These are phyloP conservation scores for Oncopeltus fasciatus DNA, from an alignment of 1,140 invertebrate species.

Conservation along the genomic window DNA sequence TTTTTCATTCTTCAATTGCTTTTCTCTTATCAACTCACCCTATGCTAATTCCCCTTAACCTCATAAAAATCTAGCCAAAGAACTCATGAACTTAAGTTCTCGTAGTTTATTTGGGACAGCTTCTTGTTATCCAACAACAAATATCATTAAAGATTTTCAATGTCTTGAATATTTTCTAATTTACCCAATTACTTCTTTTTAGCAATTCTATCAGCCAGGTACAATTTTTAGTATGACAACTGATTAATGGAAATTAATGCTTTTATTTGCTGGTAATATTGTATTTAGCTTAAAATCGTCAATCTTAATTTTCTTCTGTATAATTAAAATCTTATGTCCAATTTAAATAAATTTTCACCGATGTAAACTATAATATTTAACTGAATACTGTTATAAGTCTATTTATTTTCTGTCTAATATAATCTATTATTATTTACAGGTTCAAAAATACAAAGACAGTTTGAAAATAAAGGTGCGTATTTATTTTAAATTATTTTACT, in stretches of 20 bases:
- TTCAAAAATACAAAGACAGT: constrained; percentile 69
- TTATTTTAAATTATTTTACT: background rate
- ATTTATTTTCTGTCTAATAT: background rate
- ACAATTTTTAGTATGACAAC: no score
- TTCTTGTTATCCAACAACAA: no score
- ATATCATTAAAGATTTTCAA: no score
- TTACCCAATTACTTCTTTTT: no score
- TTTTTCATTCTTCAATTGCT: no score
- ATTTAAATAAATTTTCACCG: background rate
- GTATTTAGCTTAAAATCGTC: background rate
- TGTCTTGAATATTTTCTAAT: no score
- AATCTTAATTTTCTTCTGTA: background rate
- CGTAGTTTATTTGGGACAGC: no score
- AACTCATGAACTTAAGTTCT: no score
- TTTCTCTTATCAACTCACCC: no score
- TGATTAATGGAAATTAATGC: background rate
- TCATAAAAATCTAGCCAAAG: no score
- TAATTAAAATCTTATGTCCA: background rate
- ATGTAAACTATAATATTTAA: background rate
- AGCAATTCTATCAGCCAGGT: background rate
- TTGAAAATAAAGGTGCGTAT: constrained; percentile 48
- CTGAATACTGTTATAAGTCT: background rate
- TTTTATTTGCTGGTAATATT: background rate
- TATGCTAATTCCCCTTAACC: no score
- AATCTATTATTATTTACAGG: constrained; percentile 39